Percentiles rank a stretch among this genome's conserved stretches.
Evolutionary conservation across 2,888 invertebrate species (phyloP).

Genomic region (Xanthia icteritia): DNA sequence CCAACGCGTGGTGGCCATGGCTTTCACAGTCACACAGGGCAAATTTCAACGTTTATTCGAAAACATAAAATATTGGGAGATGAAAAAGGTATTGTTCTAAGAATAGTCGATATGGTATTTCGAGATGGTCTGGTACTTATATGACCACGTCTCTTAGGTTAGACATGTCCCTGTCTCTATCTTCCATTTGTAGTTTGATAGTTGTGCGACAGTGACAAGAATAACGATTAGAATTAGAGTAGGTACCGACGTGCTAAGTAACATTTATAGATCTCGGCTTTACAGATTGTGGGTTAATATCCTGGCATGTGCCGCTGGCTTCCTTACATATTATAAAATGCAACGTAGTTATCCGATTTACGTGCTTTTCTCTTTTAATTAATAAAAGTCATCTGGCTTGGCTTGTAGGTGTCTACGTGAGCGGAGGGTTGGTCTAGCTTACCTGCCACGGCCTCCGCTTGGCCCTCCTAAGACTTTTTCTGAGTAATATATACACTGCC

Average conservation of each 20-base stretch:
- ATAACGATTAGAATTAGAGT: neutral
- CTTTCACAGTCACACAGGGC: slow-evolving; percentile 24
- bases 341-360: neutral
- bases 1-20: slow-evolving; percentile 4
- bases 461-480: too few relatives aligned
- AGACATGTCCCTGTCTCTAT: neutral
- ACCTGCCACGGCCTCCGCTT: too few relatives aligned
- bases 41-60: slow-evolving; percentile 17
- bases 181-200: neutral
- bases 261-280: neutral
- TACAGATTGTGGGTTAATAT: too few relatives aligned
- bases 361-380: neutral
- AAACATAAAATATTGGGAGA: neutral
- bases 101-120: neutral
- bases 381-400: neutral
- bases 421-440: neutral
- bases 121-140: too few relatives aligned
- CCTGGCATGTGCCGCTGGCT: neutral
- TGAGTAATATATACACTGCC: too few relatives aligned
- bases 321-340: neutral
- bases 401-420: neutral
- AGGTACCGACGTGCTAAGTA: neutral
- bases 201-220: too few relatives aligned
- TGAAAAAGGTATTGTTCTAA: slow-evolving; percentile 1
- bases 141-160: neutral